Percentiles rank a stretch among this genome's conserved stretches.
phyloP scores from a whole-genome alignment of 2,888 invertebrate genomes.

The Pseudococcus longispinus region DNA sequence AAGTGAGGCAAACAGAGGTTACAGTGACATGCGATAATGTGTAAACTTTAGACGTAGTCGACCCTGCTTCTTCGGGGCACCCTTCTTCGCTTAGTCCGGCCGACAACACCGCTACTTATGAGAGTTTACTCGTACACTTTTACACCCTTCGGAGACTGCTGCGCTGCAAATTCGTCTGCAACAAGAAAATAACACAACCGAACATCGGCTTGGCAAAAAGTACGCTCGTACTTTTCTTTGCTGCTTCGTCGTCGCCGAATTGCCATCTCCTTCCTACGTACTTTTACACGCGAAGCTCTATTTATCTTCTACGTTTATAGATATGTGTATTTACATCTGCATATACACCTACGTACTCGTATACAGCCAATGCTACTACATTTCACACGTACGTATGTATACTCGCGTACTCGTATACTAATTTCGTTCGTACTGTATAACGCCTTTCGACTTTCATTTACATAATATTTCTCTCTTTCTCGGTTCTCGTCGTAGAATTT shows the following conservation, averaged over 20 bases:
- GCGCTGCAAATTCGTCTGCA: constrained; percentile 49
- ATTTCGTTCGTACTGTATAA: constrained; percentile 5
- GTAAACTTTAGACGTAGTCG: constrained; percentile 47
- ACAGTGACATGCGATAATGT: constrained; percentile 54
- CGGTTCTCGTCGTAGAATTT: background rate
- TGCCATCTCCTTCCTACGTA: background rate
- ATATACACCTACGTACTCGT: background rate
- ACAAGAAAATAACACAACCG: background rate
- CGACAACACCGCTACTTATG: constrained; percentile 31
- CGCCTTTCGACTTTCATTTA: background rate
- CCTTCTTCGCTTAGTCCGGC: constrained; percentile 24
- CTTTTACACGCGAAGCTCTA: background rate
- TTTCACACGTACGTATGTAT: background rate
- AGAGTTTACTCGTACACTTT: constrained; percentile 46
- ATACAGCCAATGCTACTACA: background rate
- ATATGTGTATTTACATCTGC: background rate
- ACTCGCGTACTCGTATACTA: background rate
- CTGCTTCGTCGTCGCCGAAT: background rate
- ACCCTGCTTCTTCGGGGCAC: constrained; percentile 23
- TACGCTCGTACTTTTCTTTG: background rate
- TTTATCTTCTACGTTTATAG: background rate
- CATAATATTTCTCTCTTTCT: constrained; percentile 27
- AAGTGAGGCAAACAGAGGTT: constrained; percentile 55
- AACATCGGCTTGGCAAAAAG: constrained; percentile 18
- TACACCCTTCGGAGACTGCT: constrained; percentile 41